Evolutionary conservation across 2,797 vertebrate genomes (phyloP), one percentile per base, ranked within the genome.

Genomic region (Notolepis coatsorum): DNA sequence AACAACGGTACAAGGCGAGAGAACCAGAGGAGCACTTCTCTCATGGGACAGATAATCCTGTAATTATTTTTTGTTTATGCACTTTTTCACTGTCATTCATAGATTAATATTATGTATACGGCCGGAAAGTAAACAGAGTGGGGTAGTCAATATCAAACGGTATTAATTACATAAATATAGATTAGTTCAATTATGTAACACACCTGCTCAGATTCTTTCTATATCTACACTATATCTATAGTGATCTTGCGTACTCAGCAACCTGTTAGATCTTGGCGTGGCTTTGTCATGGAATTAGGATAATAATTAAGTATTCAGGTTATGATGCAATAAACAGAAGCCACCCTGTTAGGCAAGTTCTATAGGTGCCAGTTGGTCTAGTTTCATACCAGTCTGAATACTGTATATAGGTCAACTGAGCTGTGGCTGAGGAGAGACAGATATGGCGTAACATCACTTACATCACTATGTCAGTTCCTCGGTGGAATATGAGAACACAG

Each of bases 381-480:
- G 39, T 68, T 83, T 77, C 65, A 82, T 50, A 74, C 72, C 28
- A 0, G 49, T 72, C 73, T 71, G 68, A 71, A 15, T 69, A 53
- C 23, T 30, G 72, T 87, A 91, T 91, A 65, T 89, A 89, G 89
- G 89, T 90, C 88, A 91, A 61, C 71, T 58, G 68, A 75, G 42
- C 84, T 80, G 73, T 84, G 79, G 79, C 83, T 61, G 76, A 85
- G 53, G 71, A 65, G 46, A 73, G 57, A 43, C 56, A 61, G 65
- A 65, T 74, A 50, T 61, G 27, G 79, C 56, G 17, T 65, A 51
- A 45, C 35, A 1, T 25, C 61, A 76, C 63, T 81, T 61, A 62
- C 30, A 30, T 42, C 20, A 27, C 57, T 69, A 43, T 37, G 61
- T 17, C 43, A 43, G 30, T 46, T 41, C 17, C 38, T 48, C 55